Conservation (phyloP, 2,888 invertebrate genomes). For the Yponomeuta evonymella region DNA sequence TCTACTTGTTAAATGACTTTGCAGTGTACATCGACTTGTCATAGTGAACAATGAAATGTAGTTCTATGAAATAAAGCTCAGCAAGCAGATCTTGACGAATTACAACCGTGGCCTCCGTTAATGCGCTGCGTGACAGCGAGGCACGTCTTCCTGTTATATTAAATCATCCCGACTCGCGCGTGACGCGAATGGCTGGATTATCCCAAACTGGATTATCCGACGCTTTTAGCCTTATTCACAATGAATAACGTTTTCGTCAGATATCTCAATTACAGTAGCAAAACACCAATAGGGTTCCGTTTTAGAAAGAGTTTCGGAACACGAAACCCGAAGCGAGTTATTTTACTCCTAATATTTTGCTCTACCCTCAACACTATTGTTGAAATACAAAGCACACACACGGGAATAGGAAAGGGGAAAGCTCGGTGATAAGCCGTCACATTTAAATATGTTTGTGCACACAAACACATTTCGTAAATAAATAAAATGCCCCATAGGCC, state of each 20-base stretch:
- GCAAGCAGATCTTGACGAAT: background rate
- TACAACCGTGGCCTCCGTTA: background rate
- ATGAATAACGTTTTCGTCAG: background rate
- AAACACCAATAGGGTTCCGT: background rate
- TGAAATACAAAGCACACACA: too few species aligned
- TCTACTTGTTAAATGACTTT: too few species aligned
- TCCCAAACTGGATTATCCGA: background rate
- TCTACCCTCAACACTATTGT: too few species aligned
- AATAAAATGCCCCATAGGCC: background rate
- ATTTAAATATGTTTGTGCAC: background rate
- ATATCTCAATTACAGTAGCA: background rate
- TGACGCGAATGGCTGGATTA: background rate
- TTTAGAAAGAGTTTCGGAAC: background rate
- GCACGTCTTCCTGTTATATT: constrained; percentile 1
- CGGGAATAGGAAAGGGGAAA: too few species aligned
- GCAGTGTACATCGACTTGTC: too few species aligned
- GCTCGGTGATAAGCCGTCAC: too few species aligned
- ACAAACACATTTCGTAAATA: background rate
- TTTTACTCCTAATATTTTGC: too few species aligned
- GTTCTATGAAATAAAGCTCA: background rate
- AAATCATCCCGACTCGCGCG: background rate
- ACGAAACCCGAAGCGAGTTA: too few species aligned
- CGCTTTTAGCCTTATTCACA: background rate
- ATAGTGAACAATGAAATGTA: background rate
- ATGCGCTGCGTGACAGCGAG: background rate